Evolutionary conservation across 2,113 vertebrate species (phyloP).

Genomic region (Psammodynastes pulverulentus): DNA sequence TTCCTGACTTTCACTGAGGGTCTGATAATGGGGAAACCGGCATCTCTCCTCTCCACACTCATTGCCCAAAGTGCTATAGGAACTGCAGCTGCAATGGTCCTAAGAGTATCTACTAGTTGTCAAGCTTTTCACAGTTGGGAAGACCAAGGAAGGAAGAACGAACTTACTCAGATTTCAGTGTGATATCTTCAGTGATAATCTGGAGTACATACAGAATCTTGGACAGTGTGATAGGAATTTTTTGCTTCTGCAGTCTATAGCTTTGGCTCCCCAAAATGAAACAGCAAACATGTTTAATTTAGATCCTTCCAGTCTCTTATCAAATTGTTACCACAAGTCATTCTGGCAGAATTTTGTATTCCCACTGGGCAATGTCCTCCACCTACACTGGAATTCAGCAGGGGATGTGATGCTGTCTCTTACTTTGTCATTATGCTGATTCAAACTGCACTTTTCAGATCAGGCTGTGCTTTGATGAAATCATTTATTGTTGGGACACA

Average conservation of each 20-base stretch:
- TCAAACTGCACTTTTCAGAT: slow-evolving; percentile 12
- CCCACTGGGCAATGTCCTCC: neutral
- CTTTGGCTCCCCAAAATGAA: neutral
- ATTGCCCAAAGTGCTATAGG: neutral
- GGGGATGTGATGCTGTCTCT: neutral
- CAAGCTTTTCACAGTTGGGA: neutral
- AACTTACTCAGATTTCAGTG: neutral
- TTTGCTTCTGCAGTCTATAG: neutral
- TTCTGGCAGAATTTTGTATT: neutral
- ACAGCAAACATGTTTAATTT: neutral
- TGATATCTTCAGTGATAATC: neutral
- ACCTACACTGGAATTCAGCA: neutral
- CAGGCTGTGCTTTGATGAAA: neutral
- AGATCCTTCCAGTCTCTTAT: neutral
- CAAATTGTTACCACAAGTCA: neutral
- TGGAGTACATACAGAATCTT: neutral
- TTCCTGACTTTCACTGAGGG: neutral
- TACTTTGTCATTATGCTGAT: slow-evolving; percentile 5
- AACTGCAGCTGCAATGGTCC: neutral
- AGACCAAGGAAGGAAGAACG: neutral
- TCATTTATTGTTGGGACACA: neutral
- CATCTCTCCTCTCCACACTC: neutral
- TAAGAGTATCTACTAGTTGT: neutral
- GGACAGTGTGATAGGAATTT: neutral
- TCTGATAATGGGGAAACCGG: neutral